phyloP scores from a whole-genome alignment of 2,113 vertebrate species.

The Pedetes capensis region DNA sequence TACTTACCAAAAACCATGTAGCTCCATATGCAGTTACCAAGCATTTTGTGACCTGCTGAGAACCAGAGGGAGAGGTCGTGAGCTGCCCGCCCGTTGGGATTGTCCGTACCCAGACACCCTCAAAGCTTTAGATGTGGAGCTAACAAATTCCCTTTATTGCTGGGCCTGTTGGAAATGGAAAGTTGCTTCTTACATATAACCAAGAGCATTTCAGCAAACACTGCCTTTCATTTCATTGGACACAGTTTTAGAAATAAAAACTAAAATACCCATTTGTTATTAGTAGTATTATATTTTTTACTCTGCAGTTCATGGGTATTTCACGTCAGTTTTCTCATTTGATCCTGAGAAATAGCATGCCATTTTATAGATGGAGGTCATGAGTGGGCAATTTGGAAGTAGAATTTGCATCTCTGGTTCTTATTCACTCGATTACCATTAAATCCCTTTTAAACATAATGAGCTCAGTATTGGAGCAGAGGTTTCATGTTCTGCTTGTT shows the following conservation, averaged over 20 bases:
- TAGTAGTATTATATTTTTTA: neutral
- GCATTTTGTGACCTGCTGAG: neutral
- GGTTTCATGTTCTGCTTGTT: conserved; percentile 2
- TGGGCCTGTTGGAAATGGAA: neutral
- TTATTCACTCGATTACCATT: neutral
- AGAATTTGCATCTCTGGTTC: conserved; percentile 1
- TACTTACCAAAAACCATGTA: neutral
- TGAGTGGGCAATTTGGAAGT: conserved; percentile 18
- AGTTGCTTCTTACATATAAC: neutral
- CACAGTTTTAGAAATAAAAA: conserved; percentile 49
- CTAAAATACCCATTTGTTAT: conserved; percentile 49
- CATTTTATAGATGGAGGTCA: conserved; percentile 35
- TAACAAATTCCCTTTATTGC: neutral
- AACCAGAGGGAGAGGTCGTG: neutral
- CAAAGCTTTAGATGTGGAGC: neutral
- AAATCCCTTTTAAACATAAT: conserved; percentile 49
- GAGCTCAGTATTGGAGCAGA: conserved; percentile 18
- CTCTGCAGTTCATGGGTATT: neutral
- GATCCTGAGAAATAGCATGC: conserved; percentile 29
- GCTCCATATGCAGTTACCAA: neutral
- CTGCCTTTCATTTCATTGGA: conserved; percentile 33
- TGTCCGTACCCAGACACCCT: neutral
- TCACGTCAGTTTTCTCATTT: conserved; percentile 49
- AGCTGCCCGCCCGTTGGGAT: fast-evolving
- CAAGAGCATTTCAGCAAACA: conserved; percentile 37